These are phyloP conservation scores for Dromaius novaehollandiae DNA, from an alignment of 2,113 vertebrate species.

Conservation along the genomic window DNA sequence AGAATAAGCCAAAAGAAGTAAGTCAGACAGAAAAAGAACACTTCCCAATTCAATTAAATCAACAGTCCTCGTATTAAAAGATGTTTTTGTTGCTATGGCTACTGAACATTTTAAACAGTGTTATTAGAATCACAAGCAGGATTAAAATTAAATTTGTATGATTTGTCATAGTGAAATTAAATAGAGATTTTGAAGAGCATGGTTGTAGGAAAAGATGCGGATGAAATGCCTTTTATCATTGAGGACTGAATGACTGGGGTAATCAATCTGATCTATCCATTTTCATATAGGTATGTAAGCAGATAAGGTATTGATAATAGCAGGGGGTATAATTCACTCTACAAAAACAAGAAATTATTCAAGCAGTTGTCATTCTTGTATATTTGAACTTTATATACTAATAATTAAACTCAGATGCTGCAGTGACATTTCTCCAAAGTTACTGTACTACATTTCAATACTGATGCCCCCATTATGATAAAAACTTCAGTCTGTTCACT, in stretches of 20 bases:
- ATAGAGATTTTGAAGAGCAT: background rate
- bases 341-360: background rate
- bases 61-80: background rate
- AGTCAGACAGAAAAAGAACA: background rate
- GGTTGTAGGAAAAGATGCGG: background rate
- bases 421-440: slow-evolving; percentile 10
- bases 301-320: background rate
- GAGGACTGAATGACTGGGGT: slow-evolving; percentile 8
- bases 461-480: background rate
- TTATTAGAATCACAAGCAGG: background rate
- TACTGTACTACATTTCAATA: background rate
- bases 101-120: background rate
- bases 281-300: background rate
- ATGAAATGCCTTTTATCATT: slow-evolving; percentile 15
- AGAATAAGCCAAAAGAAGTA: background rate
- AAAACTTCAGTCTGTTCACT: background rate
- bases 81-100: background rate
- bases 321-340: slow-evolving; percentile 19
- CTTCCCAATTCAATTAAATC: background rate
- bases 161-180: background rate
- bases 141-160: slow-evolving; percentile 6
- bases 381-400: background rate
- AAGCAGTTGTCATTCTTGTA: background rate
- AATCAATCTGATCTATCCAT: background rate
- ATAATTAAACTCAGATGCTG: slow-evolving; percentile 18